phyloP scores from a whole-genome alignment of 2,888 invertebrate species.

The Idaea straminata region DNA sequence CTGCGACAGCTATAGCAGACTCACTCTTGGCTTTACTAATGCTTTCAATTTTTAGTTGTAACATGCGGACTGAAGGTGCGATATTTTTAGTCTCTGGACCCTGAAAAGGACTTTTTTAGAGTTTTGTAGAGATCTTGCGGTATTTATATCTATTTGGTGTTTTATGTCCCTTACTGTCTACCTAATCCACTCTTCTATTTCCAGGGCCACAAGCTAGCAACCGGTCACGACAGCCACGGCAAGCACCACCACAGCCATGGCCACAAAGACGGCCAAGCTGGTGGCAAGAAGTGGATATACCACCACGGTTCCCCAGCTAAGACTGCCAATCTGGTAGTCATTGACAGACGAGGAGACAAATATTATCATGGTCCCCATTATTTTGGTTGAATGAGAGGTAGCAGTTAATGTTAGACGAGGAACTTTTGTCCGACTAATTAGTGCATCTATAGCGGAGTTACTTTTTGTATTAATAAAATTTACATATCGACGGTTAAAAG shows the following conservation, averaged over 20 bases:
- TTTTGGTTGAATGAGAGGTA: conserved; percentile 41
- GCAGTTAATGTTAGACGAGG: background rate
- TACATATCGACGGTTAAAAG: too few relatives aligned
- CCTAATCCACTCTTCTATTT: conserved; percentile 8
- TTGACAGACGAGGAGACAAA: conserved; percentile 55
- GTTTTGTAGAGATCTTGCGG: too few relatives aligned
- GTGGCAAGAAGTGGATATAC: conserved; percentile 81
- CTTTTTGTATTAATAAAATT: too few relatives aligned
- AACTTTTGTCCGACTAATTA: background rate
- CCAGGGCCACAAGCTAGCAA: conserved; percentile 78
- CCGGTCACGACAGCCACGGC: conserved; percentile 79
- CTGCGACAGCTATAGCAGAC: too few relatives aligned
- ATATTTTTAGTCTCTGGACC: too few relatives aligned
- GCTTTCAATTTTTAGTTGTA: too few relatives aligned
- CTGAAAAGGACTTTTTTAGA: too few relatives aligned
- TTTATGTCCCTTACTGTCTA: too few relatives aligned
- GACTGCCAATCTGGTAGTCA: conserved; percentile 54
- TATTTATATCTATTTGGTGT: too few relatives aligned
- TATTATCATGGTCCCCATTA: conserved; percentile 54
- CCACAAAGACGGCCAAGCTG: conserved; percentile 64
- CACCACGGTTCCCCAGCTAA: conserved; percentile 70
- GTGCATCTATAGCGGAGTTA: too few relatives aligned
- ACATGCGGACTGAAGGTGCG: too few relatives aligned
- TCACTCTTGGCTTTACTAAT: too few relatives aligned
- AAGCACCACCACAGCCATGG: conserved; percentile 68